phyloP scores from a whole-genome alignment of 2,888 invertebrate genomes.

The Luperina testacea region DNA sequence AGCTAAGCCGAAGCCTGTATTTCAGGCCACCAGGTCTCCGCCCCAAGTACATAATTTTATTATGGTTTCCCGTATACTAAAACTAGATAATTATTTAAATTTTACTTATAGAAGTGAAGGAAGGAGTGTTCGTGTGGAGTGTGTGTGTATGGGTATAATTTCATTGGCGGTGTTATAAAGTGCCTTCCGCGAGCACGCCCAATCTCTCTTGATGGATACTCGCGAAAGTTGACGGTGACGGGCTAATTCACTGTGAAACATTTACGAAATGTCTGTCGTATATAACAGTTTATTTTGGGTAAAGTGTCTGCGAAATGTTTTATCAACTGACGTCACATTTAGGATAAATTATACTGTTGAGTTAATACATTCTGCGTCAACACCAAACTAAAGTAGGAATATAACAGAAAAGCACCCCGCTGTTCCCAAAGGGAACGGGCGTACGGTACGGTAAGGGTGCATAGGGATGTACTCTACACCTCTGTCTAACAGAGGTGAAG shows the following conservation, averaged over 20 bases:
- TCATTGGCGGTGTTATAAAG: neutral
- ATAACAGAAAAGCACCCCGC: neutral
- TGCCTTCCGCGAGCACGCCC: neutral
- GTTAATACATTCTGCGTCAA: neutral
- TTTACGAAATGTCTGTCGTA: slow-evolving; percentile 19
- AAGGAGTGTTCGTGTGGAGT: no score
- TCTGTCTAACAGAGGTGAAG: no score
- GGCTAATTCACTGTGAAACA: slow-evolving; percentile 25
- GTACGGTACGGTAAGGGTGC: no score
- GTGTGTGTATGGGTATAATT: slow-evolving; percentile 5
- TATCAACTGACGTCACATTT: slow-evolving; percentile 7
- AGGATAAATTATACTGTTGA: no score
- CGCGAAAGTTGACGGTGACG: slow-evolving; percentile 11
- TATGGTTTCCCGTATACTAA: no score
- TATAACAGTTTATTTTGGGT: slow-evolving; percentile 4
- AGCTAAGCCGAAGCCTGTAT: no score
- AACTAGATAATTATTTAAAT: no score
- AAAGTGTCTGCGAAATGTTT: neutral
- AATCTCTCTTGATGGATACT: slow-evolving; percentile 18
- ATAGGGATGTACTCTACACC: no score
- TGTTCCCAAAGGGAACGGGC: neutral
- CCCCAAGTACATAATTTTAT: no score
- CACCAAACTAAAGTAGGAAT: neutral
- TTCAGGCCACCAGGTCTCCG: no score
- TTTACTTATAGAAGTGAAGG: no score